phyloP scores from a whole-genome alignment of 2,888 invertebrate species.

The Bimastos eiseni region DNA sequence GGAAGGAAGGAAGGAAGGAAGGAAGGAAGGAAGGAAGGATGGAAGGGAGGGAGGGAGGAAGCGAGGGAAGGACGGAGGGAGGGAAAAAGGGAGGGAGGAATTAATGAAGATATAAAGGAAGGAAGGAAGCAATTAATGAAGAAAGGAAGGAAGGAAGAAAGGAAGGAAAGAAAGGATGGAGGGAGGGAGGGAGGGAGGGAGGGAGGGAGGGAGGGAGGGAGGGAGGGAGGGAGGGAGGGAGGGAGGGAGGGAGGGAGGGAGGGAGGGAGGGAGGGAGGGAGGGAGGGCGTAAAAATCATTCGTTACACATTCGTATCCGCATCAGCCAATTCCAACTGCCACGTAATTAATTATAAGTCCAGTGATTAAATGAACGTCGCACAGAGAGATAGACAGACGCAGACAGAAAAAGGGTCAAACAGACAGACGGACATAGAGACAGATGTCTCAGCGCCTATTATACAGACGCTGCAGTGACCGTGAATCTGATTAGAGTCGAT shows the following conservation, averaged over 20 bases:
- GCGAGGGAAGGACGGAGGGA: no score
- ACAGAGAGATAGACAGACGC: background rate
- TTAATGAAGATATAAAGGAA: background rate
- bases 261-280: no score
- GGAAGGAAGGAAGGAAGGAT: no score
- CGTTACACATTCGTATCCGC: background rate
- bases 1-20: no score
- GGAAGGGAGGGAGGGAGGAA: no score
- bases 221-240: no score
- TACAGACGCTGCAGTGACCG: background rate
- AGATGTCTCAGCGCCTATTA: background rate
- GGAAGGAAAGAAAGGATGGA: no score
- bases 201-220: no score
- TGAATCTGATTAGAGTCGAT: background rate
- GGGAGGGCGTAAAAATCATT: background rate
- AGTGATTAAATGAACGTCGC: background rate
- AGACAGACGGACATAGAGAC: no score
- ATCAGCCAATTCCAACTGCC: conserved; percentile 2
- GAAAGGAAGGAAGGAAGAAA: no score
- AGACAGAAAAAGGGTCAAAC: background rate
- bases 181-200: no score
- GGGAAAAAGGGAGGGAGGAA: background rate
- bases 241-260: no score
- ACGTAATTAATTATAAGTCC: background rate
- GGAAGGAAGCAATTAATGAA: background rate